These are phyloP conservation scores for Neuroterus valhalla DNA, from an alignment of 1,140 invertebrate genomes.

Conservation along the genomic window DNA sequence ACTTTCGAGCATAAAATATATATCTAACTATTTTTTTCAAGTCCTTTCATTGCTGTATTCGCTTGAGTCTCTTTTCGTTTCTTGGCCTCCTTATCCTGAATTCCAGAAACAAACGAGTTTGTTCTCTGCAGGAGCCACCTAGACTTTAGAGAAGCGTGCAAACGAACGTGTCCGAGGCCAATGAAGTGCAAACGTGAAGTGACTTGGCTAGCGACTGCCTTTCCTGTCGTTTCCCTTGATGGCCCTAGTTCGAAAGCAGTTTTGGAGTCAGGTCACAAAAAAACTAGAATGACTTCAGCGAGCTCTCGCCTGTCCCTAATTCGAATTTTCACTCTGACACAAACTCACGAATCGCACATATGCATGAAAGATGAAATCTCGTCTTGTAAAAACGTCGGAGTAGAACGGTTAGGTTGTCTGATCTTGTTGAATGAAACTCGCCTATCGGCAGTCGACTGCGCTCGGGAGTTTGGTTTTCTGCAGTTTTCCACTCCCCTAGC, in stretches of 20 bases:
- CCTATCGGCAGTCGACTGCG: too few relatives aligned
- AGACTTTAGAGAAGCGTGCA: conserved; percentile 8
- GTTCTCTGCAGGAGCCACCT: conserved; percentile 17
- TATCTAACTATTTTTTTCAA: neutral
- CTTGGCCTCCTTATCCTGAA: conserved; percentile 8
- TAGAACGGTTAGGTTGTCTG: neutral
- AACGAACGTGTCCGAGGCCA: conserved; percentile 47
- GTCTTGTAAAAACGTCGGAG: conserved; percentile 15
- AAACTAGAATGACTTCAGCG: conserved; percentile 40
- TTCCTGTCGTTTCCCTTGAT: conserved; percentile 10
- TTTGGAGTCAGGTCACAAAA: conserved; percentile 44
- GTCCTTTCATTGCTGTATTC: conserved; percentile 3
- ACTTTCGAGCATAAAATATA: too few relatives aligned
- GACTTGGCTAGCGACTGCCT: conserved; percentile 37
- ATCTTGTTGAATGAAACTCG: too few relatives aligned
- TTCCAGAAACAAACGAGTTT: conserved; percentile 28
- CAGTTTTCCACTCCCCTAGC: too few relatives aligned
- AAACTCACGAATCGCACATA: conserved; percentile 9
- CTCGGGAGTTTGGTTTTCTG: too few relatives aligned
- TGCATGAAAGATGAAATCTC: conserved; percentile 29
- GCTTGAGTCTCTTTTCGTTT: conserved; percentile 14
- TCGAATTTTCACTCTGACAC: conserved; percentile 40
- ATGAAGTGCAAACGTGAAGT: conserved; percentile 46
- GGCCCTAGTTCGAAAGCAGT: conserved; percentile 1
- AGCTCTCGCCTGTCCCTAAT: conserved; percentile 43